Percentiles rank a stretch among this genome's conserved stretches.
phyloP scores from a whole-genome alignment of 2,113 vertebrate genomes.

The Abramis brama region DNA sequence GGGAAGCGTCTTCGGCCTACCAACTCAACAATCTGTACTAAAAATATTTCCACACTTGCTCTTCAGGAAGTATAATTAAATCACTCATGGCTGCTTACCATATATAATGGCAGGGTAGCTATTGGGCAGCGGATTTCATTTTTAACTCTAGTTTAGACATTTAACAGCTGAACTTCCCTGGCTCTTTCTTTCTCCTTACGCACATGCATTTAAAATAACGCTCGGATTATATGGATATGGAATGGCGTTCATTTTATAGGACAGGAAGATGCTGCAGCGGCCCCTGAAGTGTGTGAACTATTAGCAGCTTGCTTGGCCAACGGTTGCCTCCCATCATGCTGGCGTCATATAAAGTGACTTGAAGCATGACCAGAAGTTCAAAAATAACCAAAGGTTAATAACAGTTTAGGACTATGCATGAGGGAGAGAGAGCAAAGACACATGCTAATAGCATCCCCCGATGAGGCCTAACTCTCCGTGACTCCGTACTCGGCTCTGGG shows the following conservation, averaged over 20 bases:
- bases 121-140: slow-evolving; percentile 67
- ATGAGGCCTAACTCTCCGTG: slow-evolving; percentile 57
- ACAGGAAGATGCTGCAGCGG: slow-evolving; percentile 69
- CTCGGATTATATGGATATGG: slow-evolving; percentile 62
- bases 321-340: slow-evolving; percentile 55
- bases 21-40: slow-evolving; percentile 55
- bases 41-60: slow-evolving; percentile 66
- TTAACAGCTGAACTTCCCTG: slow-evolving; percentile 71
- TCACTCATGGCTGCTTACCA: slow-evolving; percentile 57
- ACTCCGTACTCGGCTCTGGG: slow-evolving; percentile 60
- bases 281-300: slow-evolving; percentile 59
- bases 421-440: slow-evolving; percentile 52
- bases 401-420: slow-evolving; percentile 57
- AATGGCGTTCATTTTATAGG: slow-evolving; percentile 63
- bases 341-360: slow-evolving; percentile 58
- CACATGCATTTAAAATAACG: slow-evolving; percentile 63
- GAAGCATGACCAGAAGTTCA: slow-evolving; percentile 64
- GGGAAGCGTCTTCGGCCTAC: not conserved
- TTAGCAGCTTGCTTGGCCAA: slow-evolving; percentile 54
- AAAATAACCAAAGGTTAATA: slow-evolving; percentile 74
- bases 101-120: slow-evolving; percentile 65
- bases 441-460: slow-evolving; percentile 62
- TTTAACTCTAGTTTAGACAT: slow-evolving; percentile 71
- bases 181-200: slow-evolving; percentile 46
- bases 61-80: slow-evolving; percentile 52